These are phyloP conservation scores for Takifugu bimaculatus DNA, from an alignment of 2,113 vertebrate genomes.

Conservation along the genomic window DNA sequence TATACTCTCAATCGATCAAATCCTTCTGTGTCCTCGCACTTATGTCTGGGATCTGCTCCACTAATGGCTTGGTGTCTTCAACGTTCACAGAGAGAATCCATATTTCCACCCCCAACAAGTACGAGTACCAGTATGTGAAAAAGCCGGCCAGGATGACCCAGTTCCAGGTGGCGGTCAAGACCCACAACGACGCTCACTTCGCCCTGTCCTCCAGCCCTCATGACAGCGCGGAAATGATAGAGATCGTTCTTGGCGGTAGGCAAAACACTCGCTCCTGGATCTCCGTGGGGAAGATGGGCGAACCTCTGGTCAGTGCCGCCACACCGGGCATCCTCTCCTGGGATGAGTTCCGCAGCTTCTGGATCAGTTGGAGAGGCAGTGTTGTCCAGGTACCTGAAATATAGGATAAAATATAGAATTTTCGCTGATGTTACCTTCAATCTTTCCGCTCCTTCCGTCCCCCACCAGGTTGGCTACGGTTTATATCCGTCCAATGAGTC, in stretches of 20 bases:
- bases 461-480: slow-evolving; percentile 84
- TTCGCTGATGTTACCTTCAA: not conserved
- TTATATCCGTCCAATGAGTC: slow-evolving; percentile 81
- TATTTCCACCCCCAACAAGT: slow-evolving; percentile 93
- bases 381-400: slow-evolving; percentile 73
- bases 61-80: not conserved
- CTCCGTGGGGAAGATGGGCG: slow-evolving; percentile 85
- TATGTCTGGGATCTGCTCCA: not conserved
- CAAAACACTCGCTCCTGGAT: slow-evolving; percentile 90
- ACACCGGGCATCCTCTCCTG: slow-evolving; percentile 86
- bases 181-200: slow-evolving; percentile 86
- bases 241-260: slow-evolving; percentile 86
- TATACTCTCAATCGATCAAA: too few relatives aligned
- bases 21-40: not conserved
- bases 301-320: slow-evolving; percentile 75
- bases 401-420: not conserved
- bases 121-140: slow-evolving; percentile 91
- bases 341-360: slow-evolving; percentile 93
- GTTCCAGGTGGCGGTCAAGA: slow-evolving; percentile 85
- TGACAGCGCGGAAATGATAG: slow-evolving; percentile 84
- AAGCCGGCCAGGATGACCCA: slow-evolving; percentile 81
- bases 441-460: not conserved
- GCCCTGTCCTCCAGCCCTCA: slow-evolving; percentile 84
- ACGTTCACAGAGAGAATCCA: slow-evolving; percentile 86
- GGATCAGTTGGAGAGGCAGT: slow-evolving; percentile 87